Conservation (phyloP, 2,797 vertebrate species). For the Rhadinocentrus ornatus region DNA sequence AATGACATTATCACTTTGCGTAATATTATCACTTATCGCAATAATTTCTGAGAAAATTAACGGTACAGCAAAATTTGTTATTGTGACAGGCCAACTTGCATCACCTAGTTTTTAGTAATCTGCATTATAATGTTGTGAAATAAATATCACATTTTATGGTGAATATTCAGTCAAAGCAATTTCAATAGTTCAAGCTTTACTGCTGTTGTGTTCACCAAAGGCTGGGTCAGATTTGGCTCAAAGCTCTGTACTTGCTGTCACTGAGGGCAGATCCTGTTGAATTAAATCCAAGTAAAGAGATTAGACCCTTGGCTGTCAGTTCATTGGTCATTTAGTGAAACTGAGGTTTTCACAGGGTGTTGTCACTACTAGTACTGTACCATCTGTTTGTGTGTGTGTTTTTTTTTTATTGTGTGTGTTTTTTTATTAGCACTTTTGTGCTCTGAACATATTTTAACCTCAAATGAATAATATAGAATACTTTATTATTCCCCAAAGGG, state of each 20-base stretch:
- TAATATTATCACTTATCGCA: too few relatives aligned
- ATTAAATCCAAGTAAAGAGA: constrained; percentile 61
- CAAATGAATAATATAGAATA: too few relatives aligned
- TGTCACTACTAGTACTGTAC: not conserved
- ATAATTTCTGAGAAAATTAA: too few relatives aligned
- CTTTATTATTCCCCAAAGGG: too few relatives aligned
- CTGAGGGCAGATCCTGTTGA: constrained; percentile 21
- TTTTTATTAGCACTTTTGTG: not conserved
- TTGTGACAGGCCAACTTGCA: too few relatives aligned
- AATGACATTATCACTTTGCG: too few relatives aligned
- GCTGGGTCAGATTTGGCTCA: constrained; percentile 11
- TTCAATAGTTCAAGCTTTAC: not conserved
- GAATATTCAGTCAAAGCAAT: not conserved
- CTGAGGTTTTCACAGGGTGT: constrained; percentile 17
- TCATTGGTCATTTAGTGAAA: constrained; percentile 41
- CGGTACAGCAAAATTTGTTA: too few relatives aligned
- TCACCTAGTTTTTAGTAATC: not conserved
- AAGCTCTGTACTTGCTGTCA: constrained; percentile 13
- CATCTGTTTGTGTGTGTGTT: not conserved
- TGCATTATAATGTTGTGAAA: not conserved
- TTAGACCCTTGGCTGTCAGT: constrained; percentile 36
- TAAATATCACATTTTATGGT: not conserved
- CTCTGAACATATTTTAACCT: not conserved
- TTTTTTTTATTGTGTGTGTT: constrained; percentile 15
- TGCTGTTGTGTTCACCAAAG: not conserved